These are phyloP conservation scores for Malurus leucopterus DNA, from an alignment of 2,797 vertebrate species.

Conservation along the genomic window DNA sequence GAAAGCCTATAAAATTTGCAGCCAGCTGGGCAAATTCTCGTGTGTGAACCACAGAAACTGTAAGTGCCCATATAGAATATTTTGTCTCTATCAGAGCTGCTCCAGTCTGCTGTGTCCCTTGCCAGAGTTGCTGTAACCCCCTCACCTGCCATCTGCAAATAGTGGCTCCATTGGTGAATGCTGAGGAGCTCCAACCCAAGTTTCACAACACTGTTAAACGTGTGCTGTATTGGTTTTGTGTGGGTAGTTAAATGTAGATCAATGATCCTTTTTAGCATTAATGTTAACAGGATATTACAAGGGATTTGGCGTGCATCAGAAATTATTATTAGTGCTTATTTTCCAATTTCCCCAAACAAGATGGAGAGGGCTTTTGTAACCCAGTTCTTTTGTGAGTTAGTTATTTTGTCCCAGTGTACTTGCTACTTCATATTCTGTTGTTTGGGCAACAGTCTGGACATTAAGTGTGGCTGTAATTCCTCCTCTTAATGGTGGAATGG, in stretches of 20 bases:
- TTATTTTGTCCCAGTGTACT: background rate
- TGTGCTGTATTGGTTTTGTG: background rate
- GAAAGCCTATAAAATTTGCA: constrained; percentile 49
- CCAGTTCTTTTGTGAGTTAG: background rate
- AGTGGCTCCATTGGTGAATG: background rate
- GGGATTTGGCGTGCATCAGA: background rate
- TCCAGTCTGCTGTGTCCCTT: background rate
- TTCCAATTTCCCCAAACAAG: background rate
- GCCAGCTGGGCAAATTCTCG: constrained; percentile 34
- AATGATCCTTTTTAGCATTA: background rate
- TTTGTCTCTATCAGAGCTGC: constrained; percentile 5
- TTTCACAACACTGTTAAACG: background rate
- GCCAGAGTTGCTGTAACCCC: background rate
- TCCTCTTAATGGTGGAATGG: background rate
- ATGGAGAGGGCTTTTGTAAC: background rate
- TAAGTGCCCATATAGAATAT: background rate
- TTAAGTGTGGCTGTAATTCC: background rate
- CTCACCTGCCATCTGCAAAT: background rate
- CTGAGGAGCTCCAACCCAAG: background rate
- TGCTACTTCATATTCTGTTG: background rate
- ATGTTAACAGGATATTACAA: background rate
- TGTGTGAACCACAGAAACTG: background rate
- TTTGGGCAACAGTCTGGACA: background rate
- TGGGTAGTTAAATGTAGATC: background rate
- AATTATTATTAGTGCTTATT: background rate